A percentile compares a stretch with the other conserved stretches of the same genome.
These are phyloP conservation scores for Procavia capensis DNA, from an alignment of 2,113 vertebrate genomes.

Conservation along the genomic window DNA sequence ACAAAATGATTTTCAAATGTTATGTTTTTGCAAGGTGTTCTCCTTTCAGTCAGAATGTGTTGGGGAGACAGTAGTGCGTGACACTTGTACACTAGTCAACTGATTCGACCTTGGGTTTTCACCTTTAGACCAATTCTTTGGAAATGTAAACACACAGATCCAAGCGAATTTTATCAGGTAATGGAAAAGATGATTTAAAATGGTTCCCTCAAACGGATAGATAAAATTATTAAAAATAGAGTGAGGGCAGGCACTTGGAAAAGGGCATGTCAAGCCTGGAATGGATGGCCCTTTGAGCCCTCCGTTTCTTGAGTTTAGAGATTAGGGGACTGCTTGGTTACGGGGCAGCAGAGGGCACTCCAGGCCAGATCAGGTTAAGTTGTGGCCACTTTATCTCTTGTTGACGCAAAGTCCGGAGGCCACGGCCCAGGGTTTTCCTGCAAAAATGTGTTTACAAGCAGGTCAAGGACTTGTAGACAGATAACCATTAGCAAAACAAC, in stretches of 20 bases:
- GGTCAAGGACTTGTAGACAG: constrained; percentile 98
- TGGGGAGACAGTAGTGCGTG: background rate
- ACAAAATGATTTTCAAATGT: background rate
- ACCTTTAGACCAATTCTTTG: background rate
- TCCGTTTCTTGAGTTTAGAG: constrained; percentile 83
- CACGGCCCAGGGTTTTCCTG: constrained; percentile 92
- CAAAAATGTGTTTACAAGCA: constrained; percentile 96
- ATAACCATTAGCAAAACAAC: constrained; percentile 97
- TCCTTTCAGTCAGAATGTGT: background rate
- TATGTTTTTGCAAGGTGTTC: background rate
- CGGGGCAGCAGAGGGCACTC: constrained; percentile 97
- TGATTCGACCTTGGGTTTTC: background rate
- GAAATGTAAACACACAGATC: background rate
- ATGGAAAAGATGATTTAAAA: background rate
- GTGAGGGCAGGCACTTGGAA: background rate
- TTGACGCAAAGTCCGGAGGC: constrained; percentile 94
- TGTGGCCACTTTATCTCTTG: constrained; percentile 95
- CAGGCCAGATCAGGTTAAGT: constrained; percentile 96
- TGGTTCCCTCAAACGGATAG: background rate
- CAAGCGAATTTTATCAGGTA: background rate
- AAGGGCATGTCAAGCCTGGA: constrained; percentile 66
- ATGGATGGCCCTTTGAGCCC: constrained; percentile 4
- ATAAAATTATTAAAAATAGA: constrained; percentile 28
- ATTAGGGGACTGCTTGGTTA: constrained; percentile 92
- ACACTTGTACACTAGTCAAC: accelerated